Conservation (phyloP, 1,140 invertebrate species). For the Potamilus streckersoni region DNA sequence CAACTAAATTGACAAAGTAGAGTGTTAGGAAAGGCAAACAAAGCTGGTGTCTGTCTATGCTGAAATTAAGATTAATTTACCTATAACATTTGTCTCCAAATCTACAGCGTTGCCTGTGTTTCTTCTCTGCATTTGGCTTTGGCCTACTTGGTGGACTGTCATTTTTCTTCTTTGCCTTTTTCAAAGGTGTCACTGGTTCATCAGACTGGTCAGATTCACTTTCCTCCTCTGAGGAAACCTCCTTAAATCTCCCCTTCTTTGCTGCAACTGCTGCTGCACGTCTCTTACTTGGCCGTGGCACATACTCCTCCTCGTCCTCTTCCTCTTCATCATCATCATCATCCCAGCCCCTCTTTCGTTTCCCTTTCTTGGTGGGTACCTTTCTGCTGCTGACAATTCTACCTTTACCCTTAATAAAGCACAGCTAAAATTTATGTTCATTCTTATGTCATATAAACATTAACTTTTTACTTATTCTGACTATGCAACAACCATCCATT, state of each 20-base stretch:
- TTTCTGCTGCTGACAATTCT: background rate
- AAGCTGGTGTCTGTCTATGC: too few species aligned
- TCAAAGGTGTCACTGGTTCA: constrained; percentile 33
- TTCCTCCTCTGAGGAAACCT: constrained; percentile 30
- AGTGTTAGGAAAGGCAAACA: too few species aligned
- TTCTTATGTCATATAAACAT: too few species aligned
- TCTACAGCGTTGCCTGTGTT: constrained; percentile 47
- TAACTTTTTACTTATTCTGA: too few species aligned
- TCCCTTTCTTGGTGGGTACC: constrained; percentile 18
- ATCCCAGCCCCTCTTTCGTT: constrained; percentile 39
- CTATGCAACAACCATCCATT: too few species aligned
- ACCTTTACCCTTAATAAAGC: too few species aligned
- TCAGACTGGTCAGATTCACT: constrained; percentile 38
- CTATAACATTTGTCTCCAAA: constrained; percentile 67
- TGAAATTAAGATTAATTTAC: constrained; percentile 29
- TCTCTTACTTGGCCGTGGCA: constrained; percentile 51
- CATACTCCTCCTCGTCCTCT: constrained; percentile 55
- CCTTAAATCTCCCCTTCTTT: constrained; percentile 14
- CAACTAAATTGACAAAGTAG: too few species aligned
- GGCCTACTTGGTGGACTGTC: constrained; percentile 17
- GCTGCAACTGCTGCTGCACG: constrained; percentile 15
- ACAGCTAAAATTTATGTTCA: too few species aligned
- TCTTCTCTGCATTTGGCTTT: constrained; percentile 25
- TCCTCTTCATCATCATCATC: constrained; percentile 47
- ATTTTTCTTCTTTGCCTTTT: constrained; percentile 32